A percentile compares a stretch with the other conserved stretches of the same genome.
phyloP scores from a whole-genome alignment of 1,140 invertebrate species.

The Neodiprion virginianus region DNA sequence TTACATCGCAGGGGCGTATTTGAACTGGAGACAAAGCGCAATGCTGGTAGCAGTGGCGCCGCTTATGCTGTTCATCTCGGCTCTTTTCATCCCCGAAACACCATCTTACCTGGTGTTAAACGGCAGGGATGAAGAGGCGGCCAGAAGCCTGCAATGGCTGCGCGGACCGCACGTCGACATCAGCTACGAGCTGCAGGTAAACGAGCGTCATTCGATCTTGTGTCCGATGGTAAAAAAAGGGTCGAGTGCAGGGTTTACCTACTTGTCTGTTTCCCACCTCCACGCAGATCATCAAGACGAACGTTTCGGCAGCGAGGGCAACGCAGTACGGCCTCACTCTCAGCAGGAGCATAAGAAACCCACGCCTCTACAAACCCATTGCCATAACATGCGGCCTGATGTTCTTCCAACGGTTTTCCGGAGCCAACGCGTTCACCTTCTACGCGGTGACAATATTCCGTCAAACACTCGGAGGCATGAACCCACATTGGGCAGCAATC shows the following conservation, averaged over 20 bases:
- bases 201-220: conserved; percentile 6
- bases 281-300: conserved; percentile 56
- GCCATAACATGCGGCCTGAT: conserved; percentile 83
- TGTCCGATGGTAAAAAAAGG: not conserved
- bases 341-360: conserved; percentile 63
- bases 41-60: conserved; percentile 78
- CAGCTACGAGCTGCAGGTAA: conserved; percentile 68
- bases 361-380: conserved; percentile 70
- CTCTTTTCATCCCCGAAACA: conserved; percentile 82
- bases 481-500: conserved; percentile 82
- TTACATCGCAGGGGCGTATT: conserved; percentile 79
- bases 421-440: conserved; percentile 82
- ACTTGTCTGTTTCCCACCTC: not conserved
- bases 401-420: conserved; percentile 85
- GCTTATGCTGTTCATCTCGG: conserved; percentile 71
- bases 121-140: conserved; percentile 79
- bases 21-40: conserved; percentile 83
- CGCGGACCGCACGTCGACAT: conserved; percentile 77
- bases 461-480: conserved; percentile 78
- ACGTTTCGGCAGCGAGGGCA: conserved; percentile 55
- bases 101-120: conserved; percentile 79
- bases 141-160: conserved; percentile 77
- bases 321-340: conserved; percentile 59
- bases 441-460: conserved; percentile 83
- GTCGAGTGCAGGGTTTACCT: not conserved